A percentile compares a stretch with the other conserved stretches of the same genome.
Conservation (phyloP, 2,113 vertebrate genomes). For the Neomonachus schauinslandi region DNA sequence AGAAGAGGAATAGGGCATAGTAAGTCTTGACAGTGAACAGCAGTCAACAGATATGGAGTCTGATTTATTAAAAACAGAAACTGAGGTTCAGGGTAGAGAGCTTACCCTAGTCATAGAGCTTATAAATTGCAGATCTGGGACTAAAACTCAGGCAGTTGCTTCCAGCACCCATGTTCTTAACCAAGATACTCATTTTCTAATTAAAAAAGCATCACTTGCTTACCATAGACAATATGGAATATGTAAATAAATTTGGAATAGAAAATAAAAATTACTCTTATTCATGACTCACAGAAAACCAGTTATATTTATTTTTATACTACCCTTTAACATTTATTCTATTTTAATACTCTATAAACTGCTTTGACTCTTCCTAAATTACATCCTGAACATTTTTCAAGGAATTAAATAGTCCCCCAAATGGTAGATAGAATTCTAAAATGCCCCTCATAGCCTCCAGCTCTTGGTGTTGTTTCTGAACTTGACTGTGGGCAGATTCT, state of each 20-base stretch:
- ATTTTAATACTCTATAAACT: background rate
- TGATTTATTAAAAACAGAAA: background rate
- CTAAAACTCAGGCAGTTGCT: background rate
- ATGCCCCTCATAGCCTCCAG: background rate
- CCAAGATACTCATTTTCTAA: background rate
- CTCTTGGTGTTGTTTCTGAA: background rate
- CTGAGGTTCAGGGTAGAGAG: background rate
- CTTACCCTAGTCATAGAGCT: background rate
- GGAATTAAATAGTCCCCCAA: background rate
- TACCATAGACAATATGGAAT: background rate
- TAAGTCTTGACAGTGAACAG: background rate
- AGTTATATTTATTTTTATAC: background rate
- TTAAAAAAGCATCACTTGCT: background rate
- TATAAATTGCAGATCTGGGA: background rate
- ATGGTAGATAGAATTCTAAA: background rate
- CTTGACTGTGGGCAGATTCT: background rate
- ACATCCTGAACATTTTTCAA: background rate
- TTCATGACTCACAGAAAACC: background rate
- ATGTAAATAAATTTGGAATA: background rate
- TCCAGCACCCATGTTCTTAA: background rate
- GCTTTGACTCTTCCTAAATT: background rate
- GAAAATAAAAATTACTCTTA: constrained; percentile 16
- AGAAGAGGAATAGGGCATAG: too few relatives aligned
- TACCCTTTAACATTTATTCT: background rate
- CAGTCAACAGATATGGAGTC: background rate